Conservation (phyloP, 2,113 vertebrate genomes). For the Triplophysa tibetana region DNA sequence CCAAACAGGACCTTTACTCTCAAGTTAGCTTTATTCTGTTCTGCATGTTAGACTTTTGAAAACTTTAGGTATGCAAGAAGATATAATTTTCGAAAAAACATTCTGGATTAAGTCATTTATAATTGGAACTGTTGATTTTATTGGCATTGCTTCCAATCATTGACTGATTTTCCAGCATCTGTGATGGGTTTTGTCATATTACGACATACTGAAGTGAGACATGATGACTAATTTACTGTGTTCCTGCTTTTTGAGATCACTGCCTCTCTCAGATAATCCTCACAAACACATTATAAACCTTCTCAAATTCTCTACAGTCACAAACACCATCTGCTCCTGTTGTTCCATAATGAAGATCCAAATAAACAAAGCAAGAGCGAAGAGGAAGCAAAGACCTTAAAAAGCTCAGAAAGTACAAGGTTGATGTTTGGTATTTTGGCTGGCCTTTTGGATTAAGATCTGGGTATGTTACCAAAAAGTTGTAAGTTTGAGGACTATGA, state of each 20-base stretch:
- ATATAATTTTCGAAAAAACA: background rate
- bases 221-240: background rate
- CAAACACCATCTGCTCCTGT: slow-evolving; percentile 38
- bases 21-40: no score
- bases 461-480: no score
- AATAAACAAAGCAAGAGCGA: slow-evolving; percentile 25
- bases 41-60: background rate
- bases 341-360: slow-evolving; percentile 6
- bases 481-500: no score
- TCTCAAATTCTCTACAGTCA: background rate
- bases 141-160: background rate
- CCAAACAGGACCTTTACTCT: background rate
- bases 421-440: background rate
- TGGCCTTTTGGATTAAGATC: background rate
- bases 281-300: slow-evolving; percentile 25
- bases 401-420: background rate
- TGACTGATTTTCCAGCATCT: background rate
- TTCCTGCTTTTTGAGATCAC: background rate
- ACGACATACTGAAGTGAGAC: background rate
- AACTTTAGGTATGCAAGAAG: background rate
- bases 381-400: background rate
- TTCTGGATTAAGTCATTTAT: background rate
- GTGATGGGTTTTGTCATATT: slow-evolving; percentile 1
- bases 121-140: background rate
- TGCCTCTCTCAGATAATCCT: slow-evolving; percentile 14